These are phyloP conservation scores for Drosophila basisetae DNA, from an alignment of 2,888 invertebrate genomes.

Conservation along the genomic window DNA sequence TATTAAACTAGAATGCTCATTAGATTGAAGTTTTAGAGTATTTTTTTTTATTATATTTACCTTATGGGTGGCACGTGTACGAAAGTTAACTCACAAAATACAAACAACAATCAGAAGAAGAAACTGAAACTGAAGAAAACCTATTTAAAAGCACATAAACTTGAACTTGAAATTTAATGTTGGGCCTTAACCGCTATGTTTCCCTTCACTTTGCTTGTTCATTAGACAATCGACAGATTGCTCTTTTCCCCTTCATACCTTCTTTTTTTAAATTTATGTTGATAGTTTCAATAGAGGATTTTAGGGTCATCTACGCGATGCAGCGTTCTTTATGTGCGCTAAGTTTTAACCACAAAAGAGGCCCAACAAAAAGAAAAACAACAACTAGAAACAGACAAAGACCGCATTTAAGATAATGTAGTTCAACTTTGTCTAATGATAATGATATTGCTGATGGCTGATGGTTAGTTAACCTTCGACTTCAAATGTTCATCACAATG, in stretches of 20 bases:
- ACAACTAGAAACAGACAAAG: conserved; percentile 16
- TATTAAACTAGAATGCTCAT: conserved; percentile 18
- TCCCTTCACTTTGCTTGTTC: conserved; percentile 58
- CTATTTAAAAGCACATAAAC: conserved; percentile 51
- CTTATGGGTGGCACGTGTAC: conserved; percentile 10
- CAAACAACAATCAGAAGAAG: conserved; percentile 5
- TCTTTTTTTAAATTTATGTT: conserved; percentile 8
- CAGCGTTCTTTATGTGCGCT: conserved; percentile 49
- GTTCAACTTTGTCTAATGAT: conserved; percentile 57
- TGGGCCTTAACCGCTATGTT: conserved; percentile 56
- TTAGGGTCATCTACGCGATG: conserved; percentile 54
- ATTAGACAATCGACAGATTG: conserved; percentile 32
- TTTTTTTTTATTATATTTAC: background rate
- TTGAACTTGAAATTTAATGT: conserved; percentile 70
- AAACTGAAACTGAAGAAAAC: conserved; percentile 21
- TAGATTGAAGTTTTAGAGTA: background rate
- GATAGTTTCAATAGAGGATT: conserved; percentile 36
- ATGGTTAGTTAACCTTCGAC: conserved; percentile 68
- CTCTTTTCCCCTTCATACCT: conserved; percentile 10
- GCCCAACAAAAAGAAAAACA: conserved; percentile 32
- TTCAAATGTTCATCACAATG: conserved; percentile 73
- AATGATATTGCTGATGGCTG: conserved; percentile 52
- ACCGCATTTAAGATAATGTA: conserved; percentile 41
- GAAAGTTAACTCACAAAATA: conserved; percentile 24
- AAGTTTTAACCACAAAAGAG: conserved; percentile 41